Conservation (phyloP, 2,797 vertebrate genomes). For the Megaceryle alcyon region DNA sequence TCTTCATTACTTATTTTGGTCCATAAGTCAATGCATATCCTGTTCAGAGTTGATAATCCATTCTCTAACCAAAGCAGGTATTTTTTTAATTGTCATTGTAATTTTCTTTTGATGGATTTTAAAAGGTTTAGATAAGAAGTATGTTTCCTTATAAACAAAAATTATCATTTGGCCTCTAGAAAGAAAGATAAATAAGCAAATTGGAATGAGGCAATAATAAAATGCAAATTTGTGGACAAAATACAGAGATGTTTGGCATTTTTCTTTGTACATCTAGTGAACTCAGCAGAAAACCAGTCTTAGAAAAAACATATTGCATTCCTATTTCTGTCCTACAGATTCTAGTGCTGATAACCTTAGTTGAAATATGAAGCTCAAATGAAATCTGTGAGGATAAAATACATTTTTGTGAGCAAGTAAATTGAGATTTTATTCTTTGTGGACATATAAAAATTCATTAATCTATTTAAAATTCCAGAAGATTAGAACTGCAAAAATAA, state of each 20-base stretch:
- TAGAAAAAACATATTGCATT: not conserved
- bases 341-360: not conserved
- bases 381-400: constrained; percentile 11
- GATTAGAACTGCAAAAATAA: constrained; percentile 5
- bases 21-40: not conserved
- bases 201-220: not conserved
- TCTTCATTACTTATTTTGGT: not conserved
- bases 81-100: not conserved
- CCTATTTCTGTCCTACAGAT: constrained; percentile 8
- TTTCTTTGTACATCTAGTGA: not conserved
- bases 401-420: not conserved
- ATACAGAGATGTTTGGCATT: not conserved
- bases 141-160: not conserved
- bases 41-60: not conserved
- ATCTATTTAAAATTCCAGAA: constrained; percentile 8
- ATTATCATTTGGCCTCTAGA: not conserved
- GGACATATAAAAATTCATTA: not conserved
- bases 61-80: not conserved
- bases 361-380: not conserved
- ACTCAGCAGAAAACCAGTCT: constrained; percentile 7
- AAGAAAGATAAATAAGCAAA: not conserved
- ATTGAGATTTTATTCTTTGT: constrained; percentile 6
- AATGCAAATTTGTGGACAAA: constrained; percentile 43
- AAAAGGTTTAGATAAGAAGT: not conserved
- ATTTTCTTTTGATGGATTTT: not conserved